Evolutionary conservation across 2,797 vertebrate species (phyloP).

Genomic region (Saguinus oedipus): DNA sequence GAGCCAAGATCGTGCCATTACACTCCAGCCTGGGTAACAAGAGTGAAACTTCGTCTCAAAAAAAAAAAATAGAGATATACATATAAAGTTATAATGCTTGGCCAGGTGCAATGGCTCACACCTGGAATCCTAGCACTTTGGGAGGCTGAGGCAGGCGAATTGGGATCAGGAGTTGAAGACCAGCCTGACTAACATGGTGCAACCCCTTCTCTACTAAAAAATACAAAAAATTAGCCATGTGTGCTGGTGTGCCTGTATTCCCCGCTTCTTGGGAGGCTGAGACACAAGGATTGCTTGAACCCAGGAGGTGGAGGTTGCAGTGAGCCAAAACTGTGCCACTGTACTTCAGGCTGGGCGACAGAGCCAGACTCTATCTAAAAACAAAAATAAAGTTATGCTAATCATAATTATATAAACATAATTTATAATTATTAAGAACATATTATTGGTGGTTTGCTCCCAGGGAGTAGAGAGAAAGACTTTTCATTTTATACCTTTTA

Average conservation of each 20-base stretch:
- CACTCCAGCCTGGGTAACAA: too few relatives aligned
- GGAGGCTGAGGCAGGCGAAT: background rate
- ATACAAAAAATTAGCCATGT: background rate
- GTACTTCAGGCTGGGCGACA: background rate
- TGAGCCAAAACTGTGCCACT: background rate
- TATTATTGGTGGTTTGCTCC: background rate
- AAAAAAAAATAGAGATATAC: background rate
- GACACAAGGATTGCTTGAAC: background rate
- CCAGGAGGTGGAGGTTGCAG: background rate
- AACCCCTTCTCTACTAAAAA: background rate
- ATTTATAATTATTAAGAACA: background rate
- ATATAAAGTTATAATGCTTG: constrained; percentile 23
- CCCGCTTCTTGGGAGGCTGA: background rate
- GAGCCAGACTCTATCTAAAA: background rate
- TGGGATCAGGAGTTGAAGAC: background rate
- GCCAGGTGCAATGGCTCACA: background rate
- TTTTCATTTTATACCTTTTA: background rate
- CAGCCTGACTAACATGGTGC: background rate
- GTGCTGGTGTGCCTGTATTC: too few relatives aligned
- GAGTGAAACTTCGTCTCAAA: too few relatives aligned
- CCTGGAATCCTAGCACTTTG: background rate
- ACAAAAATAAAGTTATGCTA: background rate
- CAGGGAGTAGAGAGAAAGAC: background rate
- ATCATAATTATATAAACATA: constrained; percentile 25
- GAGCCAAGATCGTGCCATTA: too few relatives aligned